Evolutionary conservation across 2,113 vertebrate genomes (phyloP).

Genomic region (Plotosus lineatus): DNA sequence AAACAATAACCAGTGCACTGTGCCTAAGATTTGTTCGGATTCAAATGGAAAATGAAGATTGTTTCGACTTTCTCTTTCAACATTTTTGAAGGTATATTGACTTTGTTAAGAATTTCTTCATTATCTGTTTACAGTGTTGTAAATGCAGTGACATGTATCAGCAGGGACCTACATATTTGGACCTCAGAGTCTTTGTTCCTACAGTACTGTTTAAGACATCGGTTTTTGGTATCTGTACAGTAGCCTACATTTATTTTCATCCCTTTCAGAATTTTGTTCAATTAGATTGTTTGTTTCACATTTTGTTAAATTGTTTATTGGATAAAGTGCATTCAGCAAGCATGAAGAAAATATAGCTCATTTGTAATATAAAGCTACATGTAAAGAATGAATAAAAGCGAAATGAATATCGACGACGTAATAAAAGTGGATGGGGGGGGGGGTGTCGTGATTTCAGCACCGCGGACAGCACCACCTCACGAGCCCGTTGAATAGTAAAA

Average conservation of each 20-base stretch:
- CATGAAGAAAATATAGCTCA: not conserved
- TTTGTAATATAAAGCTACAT: not conserved
- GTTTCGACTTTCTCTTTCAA: not conserved
- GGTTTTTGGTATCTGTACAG: not conserved
- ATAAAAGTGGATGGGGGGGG: not conserved
- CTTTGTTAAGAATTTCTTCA: not conserved
- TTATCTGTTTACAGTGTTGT: not conserved
- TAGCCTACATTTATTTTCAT: not conserved
- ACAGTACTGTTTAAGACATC: not conserved
- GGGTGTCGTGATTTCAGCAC: constrained; percentile 58
- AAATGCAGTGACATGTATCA: not conserved
- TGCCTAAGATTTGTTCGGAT: not conserved
- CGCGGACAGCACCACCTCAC: constrained; percentile 58
- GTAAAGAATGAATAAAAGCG: not conserved
- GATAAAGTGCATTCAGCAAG: not conserved
- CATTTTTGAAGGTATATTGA: not conserved
- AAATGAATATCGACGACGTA: not conserved
- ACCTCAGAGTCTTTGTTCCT: no score
- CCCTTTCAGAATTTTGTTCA: not conserved
- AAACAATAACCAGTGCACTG: not conserved
- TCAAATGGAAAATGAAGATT: not conserved
- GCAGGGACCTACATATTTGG: not conserved
- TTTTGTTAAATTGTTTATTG: not conserved
- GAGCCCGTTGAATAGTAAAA: not conserved
- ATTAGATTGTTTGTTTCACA: not conserved